A percentile compares a stretch with the other conserved stretches of the same genome.
Conservation (phyloP, 92 coral and sea anemone genomes). For the Hydrozoanthus gracilis region DNA sequence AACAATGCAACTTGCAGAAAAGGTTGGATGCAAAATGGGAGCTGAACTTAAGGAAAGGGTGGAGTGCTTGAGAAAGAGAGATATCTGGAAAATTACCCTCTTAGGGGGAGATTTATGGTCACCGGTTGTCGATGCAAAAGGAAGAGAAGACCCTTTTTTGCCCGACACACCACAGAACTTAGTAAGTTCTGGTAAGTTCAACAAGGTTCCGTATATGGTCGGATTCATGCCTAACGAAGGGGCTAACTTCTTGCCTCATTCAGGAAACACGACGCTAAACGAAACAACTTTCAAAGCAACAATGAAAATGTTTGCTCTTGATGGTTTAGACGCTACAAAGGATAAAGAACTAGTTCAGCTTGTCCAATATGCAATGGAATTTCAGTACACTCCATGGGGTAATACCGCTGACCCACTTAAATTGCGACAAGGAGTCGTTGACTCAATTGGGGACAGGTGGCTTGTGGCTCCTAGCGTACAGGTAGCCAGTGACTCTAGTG, state of each 20-base stretch:
- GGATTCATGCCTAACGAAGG: constrained; percentile 55
- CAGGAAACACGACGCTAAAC: background rate
- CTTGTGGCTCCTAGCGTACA: constrained; percentile 72
- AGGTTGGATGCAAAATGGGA: background rate
- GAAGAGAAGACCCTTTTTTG: constrained; percentile 32
- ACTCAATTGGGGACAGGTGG: constrained; percentile 61
- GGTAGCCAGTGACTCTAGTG: constrained; percentile 56
- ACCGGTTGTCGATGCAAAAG: constrained; percentile 56
- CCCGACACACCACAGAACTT: constrained; percentile 69
- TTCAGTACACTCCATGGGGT: constrained; percentile 44
- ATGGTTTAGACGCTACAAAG: background rate
- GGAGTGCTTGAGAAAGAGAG: constrained; percentile 66
- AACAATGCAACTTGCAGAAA: background rate
- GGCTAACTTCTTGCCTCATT: constrained; percentile 4
- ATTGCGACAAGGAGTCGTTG: constrained; percentile 51
- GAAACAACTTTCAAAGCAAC: background rate
- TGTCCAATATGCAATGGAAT: constrained; percentile 54
- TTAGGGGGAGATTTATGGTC: background rate
- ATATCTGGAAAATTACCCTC: constrained; percentile 4
- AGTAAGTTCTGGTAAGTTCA: constrained; percentile 52
- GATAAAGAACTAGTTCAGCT: background rate
- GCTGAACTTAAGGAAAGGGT: constrained; percentile 44
- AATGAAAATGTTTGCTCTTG: background rate
- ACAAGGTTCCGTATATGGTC: no score
- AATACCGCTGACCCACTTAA: constrained; percentile 55